A percentile compares a stretch with the other conserved stretches of the same genome.
These are phyloP conservation scores for Macheiramphus alcinus DNA, from an alignment of 2,113 vertebrate genomes.

Conservation along the genomic window DNA sequence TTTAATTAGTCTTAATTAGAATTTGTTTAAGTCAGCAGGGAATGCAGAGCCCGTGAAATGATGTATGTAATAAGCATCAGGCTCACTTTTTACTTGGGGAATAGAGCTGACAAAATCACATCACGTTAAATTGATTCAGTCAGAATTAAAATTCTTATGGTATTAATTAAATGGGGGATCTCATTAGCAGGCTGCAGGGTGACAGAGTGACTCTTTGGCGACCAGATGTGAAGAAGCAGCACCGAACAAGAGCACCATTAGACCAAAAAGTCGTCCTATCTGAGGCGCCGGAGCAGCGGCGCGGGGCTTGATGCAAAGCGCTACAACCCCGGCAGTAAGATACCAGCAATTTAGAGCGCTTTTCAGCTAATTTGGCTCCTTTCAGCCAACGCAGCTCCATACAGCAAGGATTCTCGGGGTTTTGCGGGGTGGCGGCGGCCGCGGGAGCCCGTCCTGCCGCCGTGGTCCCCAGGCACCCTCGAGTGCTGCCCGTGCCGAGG, in stretches of 20 bases:
- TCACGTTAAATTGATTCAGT: slow-evolving; percentile 99
- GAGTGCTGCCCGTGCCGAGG: rapidly evolving
- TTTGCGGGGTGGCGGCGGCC: neutral
- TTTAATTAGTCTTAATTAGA: slow-evolving; percentile 99
- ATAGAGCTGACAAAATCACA: slow-evolving; percentile 99
- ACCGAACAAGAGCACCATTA: slow-evolving; percentile 75
- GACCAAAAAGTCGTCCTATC: slow-evolving; percentile 57
- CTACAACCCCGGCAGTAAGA: slow-evolving; percentile 12
- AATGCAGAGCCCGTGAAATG: slow-evolving; percentile 99
- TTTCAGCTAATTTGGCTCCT: slow-evolving; percentile 70
- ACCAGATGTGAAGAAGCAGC: slow-evolving; percentile 95
- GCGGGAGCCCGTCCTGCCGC: rapidly evolving
- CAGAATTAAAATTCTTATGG: slow-evolving; percentile 99
- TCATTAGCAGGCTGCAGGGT: slow-evolving; percentile 98
- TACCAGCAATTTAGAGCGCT: slow-evolving; percentile 50
- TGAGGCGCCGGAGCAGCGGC: slow-evolving; percentile 1
- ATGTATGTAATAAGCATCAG: slow-evolving; percentile 99
- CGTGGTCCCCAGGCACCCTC: rapidly evolving
- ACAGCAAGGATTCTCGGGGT: neutral
- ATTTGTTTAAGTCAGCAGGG: slow-evolving; percentile 99
- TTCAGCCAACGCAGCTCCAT: slow-evolving; percentile 60
- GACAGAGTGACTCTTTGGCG: slow-evolving; percentile 87
- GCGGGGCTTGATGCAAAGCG: slow-evolving; percentile 10
- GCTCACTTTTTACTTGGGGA: slow-evolving; percentile 98
- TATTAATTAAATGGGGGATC: slow-evolving; percentile 99